Percentiles rank a stretch among this genome's conserved stretches.
These are phyloP conservation scores for Drosophila macrothrix DNA, from an alignment of 2,888 invertebrate genomes.

Conservation along the genomic window DNA sequence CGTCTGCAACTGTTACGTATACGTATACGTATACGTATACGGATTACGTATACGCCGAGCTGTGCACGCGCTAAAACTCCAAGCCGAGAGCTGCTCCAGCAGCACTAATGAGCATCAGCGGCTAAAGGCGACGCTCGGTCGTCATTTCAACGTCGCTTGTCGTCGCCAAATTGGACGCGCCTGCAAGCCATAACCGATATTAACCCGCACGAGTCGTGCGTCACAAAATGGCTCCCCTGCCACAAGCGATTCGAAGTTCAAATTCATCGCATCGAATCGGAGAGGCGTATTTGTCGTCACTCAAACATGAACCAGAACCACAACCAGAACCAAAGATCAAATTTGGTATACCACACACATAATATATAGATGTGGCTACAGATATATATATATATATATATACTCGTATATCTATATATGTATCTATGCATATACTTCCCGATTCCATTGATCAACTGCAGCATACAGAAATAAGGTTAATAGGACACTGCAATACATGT, in stretches of 20 bases:
- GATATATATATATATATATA: neutral
- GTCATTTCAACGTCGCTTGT: constrained; percentile 28
- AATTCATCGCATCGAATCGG: constrained; percentile 5
- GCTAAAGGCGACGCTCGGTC: constrained; percentile 54
- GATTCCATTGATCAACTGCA: constrained; percentile 53
- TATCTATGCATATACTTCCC: neutral
- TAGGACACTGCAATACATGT: constrained; percentile 37
- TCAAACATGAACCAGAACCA: neutral
- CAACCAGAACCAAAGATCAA: constrained; percentile 50
- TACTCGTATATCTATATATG: neutral
- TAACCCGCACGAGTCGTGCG: constrained; percentile 27
- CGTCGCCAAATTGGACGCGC: constrained; percentile 60
- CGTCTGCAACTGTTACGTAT: constrained; percentile 47
- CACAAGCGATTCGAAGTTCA: neutral
- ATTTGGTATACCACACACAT: neutral
- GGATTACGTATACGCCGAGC: constrained; percentile 70
- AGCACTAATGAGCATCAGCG: constrained; percentile 51
- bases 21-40: constrained; percentile 66
- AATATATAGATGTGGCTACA: neutral
- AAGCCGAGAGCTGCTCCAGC: constrained; percentile 2
- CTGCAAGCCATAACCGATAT: constrained; percentile 63
- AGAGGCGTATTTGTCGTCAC: constrained; percentile 29
- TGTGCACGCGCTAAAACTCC: constrained; percentile 16
- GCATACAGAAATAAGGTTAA: constrained; percentile 44
- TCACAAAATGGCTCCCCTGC: neutral